A percentile compares a stretch with the other conserved stretches of the same genome.
These are phyloP conservation scores for Neoitamus cyanurus DNA, from an alignment of 2,888 invertebrate species.

Conservation along the genomic window DNA sequence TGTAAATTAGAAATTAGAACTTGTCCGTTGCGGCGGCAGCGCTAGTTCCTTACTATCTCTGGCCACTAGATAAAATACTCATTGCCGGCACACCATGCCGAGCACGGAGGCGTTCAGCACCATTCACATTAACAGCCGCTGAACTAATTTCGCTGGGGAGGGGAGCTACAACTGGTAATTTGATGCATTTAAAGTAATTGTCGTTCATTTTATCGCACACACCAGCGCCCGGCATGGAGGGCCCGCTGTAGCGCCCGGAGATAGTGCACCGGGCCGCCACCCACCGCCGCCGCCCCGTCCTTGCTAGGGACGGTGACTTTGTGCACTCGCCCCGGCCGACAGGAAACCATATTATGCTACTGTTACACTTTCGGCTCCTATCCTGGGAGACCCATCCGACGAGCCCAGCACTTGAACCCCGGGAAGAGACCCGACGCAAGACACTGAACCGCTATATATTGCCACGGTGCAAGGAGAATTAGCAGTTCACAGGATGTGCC, in stretches of 20 bases:
- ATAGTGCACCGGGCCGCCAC: neutral
- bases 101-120: neutral
- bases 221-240: neutral
- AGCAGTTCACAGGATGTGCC: conserved; percentile 35
- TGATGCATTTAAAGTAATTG: conserved; percentile 44
- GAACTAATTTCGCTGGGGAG: conserved; percentile 23
- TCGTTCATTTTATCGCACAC: conserved; percentile 38
- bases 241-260: neutral
- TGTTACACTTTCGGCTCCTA: conserved; percentile 28
- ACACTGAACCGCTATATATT: conserved; percentile 18
- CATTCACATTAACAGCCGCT: conserved; percentile 32
- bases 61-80: conserved; percentile 2
- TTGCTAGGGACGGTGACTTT: neutral
- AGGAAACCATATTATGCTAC: conserved; percentile 19
- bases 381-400: conserved; percentile 12
- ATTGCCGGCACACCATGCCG: neutral
- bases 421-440: neutral
- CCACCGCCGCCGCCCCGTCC: neutral
- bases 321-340: neutral
- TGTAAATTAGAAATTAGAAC: conserved; percentile 13
- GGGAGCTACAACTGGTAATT: conserved; percentile 33
- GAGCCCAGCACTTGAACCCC: neutral
- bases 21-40: neutral
- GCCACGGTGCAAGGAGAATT: conserved; percentile 31
- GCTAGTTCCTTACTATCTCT: neutral